These are phyloP conservation scores for Andricus quercusramuli DNA, from an alignment of 2,888 invertebrate species.

Conservation along the genomic window DNA sequence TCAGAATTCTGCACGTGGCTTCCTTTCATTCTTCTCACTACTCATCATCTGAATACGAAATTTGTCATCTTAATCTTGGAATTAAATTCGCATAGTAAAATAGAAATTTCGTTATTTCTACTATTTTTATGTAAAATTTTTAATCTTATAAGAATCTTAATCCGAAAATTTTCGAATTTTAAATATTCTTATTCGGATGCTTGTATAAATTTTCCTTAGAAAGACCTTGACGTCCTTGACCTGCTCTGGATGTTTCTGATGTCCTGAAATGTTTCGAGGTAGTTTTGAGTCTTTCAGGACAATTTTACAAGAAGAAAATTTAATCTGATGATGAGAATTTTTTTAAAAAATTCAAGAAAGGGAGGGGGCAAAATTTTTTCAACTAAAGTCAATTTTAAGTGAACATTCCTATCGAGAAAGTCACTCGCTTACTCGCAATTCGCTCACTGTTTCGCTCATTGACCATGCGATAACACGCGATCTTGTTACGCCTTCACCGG, in stretches of 20 bases:
- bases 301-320: not conserved
- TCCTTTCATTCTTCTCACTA: not conserved
- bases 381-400: slow-evolving; percentile 12
- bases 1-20: not conserved
- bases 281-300: no score
- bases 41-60: not conserved
- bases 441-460: slow-evolving; percentile 46
- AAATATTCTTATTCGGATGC: no score
- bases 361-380: not conserved
- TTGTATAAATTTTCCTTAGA: not conserved
- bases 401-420: slow-evolving; percentile 71
- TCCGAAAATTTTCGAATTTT: no score
- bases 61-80: not conserved
- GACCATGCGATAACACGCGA: slow-evolving; percentile 58
- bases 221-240: slow-evolving; percentile 4
- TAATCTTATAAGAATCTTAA: no score
- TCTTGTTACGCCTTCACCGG: slow-evolving; percentile 53
- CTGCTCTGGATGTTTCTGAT: not conserved
- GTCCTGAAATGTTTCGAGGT: no score
- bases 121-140: no score
- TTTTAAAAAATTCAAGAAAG: not conserved
- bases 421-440: slow-evolving; percentile 52
- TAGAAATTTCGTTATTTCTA: not conserved
- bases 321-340: not conserved
- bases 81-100: not conserved